phyloP scores from a whole-genome alignment of 2,888 invertebrate genomes.

The Andricus quercusramuli region DNA sequence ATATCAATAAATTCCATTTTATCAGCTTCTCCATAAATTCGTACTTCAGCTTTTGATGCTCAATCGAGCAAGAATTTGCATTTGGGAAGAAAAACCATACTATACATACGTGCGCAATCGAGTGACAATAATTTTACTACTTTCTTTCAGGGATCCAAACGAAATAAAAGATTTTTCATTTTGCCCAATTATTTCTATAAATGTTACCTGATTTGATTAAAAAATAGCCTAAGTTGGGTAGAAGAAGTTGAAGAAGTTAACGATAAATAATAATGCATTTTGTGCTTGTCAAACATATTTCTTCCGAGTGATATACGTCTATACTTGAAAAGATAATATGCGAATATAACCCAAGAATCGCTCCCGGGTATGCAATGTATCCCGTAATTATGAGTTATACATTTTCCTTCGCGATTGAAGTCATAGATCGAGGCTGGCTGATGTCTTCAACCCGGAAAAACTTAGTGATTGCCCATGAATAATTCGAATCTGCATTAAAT shows the following conservation, averaged over 20 bases:
- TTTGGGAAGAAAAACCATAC: slow-evolving; percentile 7
- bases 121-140: slow-evolving; percentile 22
- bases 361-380: slow-evolving; percentile 7
- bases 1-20: slow-evolving; percentile 37
- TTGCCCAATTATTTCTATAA: not conserved
- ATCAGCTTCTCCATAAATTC: slow-evolving; percentile 39
- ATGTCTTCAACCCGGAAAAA: slow-evolving; percentile 17
- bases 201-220: no score
- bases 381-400: slow-evolving; percentile 15
- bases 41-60: slow-evolving; percentile 30
- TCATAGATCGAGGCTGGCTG: slow-evolving; percentile 4
- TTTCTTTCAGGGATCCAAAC: slow-evolving; percentile 10
- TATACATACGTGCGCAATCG: slow-evolving; percentile 21
- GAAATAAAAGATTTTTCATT: not conserved
- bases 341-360: not conserved
- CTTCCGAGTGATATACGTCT: not conserved
- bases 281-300: not conserved
- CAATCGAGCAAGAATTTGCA: slow-evolving; percentile 24
- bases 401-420: slow-evolving; percentile 8
- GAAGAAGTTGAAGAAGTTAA: no score
- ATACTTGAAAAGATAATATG: not conserved
- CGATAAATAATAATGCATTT: not conserved
- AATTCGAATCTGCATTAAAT: slow-evolving; percentile 32
- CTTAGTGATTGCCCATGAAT: not conserved
- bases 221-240: no score